Evolutionary conservation across 1,140 invertebrate species (phyloP).

Genomic region (Plodia interpunctella): DNA sequence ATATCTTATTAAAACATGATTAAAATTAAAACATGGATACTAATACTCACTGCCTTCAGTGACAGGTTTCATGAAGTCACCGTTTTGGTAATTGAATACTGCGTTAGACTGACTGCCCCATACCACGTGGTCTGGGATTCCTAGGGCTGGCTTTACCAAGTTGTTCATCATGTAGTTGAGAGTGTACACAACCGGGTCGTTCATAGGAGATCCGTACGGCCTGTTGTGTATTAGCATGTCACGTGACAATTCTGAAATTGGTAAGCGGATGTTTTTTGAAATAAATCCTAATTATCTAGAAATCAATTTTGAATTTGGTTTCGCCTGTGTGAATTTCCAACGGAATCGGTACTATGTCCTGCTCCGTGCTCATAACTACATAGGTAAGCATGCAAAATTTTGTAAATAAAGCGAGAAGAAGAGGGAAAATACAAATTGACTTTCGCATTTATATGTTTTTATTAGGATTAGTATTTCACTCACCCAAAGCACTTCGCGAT

Average conservation of each 20-base stretch:
- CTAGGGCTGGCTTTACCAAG: constrained; percentile 80
- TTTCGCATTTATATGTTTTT: no score
- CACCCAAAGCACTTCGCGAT: constrained; percentile 40
- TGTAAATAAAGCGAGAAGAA: no score
- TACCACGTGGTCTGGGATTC: constrained; percentile 78
- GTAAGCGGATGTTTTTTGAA: background rate
- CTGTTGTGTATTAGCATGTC: constrained; percentile 45
- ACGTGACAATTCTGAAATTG: constrained; percentile 36
- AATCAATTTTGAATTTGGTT: no score
- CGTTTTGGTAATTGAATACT: constrained; percentile 81
- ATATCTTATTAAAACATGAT: no score
- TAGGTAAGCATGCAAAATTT: no score
- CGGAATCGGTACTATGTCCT: no score
- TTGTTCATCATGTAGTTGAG: constrained; percentile 83
- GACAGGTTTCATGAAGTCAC: constrained; percentile 92
- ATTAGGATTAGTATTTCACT: no score
- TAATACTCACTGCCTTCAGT: constrained; percentile 79
- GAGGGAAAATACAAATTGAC: no score
- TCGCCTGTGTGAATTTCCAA: no score
- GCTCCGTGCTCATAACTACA: no score
- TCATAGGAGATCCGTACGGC: constrained; percentile 15
- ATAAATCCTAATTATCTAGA: no score
- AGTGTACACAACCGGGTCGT: constrained; percentile 31
- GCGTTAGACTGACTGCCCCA: constrained; percentile 79
- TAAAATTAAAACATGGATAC: no score